Percentiles rank a stretch among this genome's conserved stretches.
Conservation (phyloP, 2,113 vertebrate genomes). For the Mus pahari region DNA sequence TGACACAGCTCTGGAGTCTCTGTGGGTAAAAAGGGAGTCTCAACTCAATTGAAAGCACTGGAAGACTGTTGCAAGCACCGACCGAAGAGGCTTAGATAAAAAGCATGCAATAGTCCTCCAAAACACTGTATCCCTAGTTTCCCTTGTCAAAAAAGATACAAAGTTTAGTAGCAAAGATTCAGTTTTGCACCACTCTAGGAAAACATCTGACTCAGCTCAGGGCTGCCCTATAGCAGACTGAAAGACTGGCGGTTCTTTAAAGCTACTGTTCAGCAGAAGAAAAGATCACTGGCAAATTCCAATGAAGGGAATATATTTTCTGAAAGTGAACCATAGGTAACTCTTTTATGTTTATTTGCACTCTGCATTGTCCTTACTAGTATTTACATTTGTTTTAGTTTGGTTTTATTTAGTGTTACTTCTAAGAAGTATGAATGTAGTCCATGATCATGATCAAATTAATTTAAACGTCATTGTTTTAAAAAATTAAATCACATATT, state of each 20-base stretch:
- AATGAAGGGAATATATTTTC: background rate
- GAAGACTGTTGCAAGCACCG: background rate
- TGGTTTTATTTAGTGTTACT: background rate
- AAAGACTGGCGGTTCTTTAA: background rate
- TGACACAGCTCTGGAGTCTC: background rate
- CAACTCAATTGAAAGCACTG: background rate
- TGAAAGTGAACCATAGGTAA: background rate
- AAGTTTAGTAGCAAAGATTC: background rate
- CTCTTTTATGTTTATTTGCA: background rate
- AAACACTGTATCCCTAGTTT: background rate
- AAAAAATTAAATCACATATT: background rate
- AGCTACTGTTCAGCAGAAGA: background rate
- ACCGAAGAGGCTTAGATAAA: background rate
- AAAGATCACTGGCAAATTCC: background rate
- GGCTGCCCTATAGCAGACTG: background rate
- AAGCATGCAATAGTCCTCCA: background rate
- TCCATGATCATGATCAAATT: background rate
- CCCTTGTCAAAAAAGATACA: background rate
- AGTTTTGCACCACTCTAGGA: background rate
- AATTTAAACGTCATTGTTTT: background rate
- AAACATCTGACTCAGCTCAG: background rate
- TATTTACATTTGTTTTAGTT: background rate
- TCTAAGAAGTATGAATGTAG: background rate
- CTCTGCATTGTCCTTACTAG: background rate
- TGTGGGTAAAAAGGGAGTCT: background rate